Conservation (phyloP, 2,888 invertebrate genomes). For the Troides aeacus region DNA sequence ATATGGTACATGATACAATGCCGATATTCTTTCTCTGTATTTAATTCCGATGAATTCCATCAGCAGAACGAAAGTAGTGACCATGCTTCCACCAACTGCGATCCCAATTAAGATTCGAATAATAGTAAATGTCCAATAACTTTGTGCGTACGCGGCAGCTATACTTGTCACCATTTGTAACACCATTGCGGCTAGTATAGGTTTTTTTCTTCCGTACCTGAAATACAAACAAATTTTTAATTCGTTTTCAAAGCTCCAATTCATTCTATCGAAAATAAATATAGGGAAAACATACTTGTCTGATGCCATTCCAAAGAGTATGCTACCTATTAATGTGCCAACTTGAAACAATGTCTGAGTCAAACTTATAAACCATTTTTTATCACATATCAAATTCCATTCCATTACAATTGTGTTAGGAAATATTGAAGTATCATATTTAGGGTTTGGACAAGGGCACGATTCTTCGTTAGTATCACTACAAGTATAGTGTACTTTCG, state of each 20-base stretch:
- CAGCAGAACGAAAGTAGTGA: constrained; percentile 79
- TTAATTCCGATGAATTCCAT: constrained; percentile 84
- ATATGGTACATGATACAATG: constrained; percentile 85
- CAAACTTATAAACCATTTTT: constrained; percentile 82
- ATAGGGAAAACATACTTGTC: constrained; percentile 80
- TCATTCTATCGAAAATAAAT: constrained; percentile 1
- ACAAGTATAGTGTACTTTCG: constrained; percentile 60
- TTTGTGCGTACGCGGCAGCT: constrained; percentile 83
- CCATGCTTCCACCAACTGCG: constrained; percentile 91
- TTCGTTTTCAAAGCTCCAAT: not conserved
- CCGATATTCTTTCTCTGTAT: constrained; percentile 78
- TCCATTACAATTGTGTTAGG: constrained; percentile 85
- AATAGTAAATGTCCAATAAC: constrained; percentile 81
- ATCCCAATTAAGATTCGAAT: constrained; percentile 85
- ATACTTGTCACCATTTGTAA: constrained; percentile 86
- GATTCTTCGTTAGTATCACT: constrained; percentile 42
- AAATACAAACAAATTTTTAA: constrained; percentile 33
- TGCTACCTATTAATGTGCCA: constrained; percentile 86
- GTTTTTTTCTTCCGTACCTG: constrained; percentile 87
- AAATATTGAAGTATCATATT: constrained; percentile 83
- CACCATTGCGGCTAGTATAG: constrained; percentile 85
- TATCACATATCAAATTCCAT: constrained; percentile 87
- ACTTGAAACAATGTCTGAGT: constrained; percentile 88
- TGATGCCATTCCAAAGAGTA: constrained; percentile 86
- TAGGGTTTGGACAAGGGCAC: constrained; percentile 80